Conservation (phyloP, 2,888 invertebrate species). For the Drosophila anomalipes region DNA sequence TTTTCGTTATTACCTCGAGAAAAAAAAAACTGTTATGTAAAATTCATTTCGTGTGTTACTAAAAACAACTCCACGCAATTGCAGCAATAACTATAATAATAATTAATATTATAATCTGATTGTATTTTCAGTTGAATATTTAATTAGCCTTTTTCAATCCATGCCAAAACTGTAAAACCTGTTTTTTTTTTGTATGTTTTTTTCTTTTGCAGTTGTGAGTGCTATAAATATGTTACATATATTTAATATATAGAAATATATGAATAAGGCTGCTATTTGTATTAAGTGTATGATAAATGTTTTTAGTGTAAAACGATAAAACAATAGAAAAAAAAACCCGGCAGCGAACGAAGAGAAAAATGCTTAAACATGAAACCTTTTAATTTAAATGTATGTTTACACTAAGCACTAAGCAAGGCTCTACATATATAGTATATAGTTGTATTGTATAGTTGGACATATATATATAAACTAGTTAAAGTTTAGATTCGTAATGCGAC, state of each 20-base stretch:
- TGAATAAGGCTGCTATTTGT: constrained; percentile 58
- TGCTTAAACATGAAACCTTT: constrained; percentile 50
- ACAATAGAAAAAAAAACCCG: neutral
- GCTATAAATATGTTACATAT: constrained; percentile 57
- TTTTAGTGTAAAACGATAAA: constrained; percentile 50
- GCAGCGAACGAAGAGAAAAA: constrained; percentile 30
- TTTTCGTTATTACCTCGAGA: constrained; percentile 61
- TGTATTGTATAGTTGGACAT: constrained; percentile 67
- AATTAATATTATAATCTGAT: constrained; percentile 17
- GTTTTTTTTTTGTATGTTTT: constrained; percentile 4
- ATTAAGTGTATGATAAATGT: constrained; percentile 68
- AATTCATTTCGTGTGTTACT: constrained; percentile 1
- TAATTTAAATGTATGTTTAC: constrained; percentile 54
- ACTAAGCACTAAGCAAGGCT: constrained; percentile 55
- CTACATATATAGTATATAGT: constrained; percentile 62
- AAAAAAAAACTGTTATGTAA: constrained; percentile 25
- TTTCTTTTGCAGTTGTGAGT: constrained; percentile 46
- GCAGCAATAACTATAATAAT: constrained; percentile 6
- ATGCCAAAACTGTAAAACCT: constrained; percentile 56
- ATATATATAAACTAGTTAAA: constrained; percentile 66
- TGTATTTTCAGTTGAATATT: constrained; percentile 28
- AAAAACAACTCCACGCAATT: constrained; percentile 23
- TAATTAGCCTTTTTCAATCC: constrained; percentile 33
- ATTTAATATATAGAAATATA: constrained; percentile 31
- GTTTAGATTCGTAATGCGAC: constrained; percentile 79